phyloP scores from a whole-genome alignment of 2,797 vertebrate species.

The Lepilemur ruficaudatus region DNA sequence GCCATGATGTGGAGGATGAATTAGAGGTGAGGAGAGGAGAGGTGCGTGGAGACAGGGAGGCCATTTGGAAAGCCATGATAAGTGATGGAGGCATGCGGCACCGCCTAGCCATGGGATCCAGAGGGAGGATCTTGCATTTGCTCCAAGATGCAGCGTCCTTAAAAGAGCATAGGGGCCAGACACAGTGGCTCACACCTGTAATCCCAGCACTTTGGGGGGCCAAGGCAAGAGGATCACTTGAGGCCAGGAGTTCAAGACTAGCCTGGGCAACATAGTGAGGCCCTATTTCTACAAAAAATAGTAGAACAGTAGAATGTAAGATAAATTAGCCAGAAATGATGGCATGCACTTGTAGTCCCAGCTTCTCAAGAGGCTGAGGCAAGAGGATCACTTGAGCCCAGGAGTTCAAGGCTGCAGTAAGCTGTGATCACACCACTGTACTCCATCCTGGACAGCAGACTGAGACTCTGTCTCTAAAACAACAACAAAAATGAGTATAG shows the following conservation, averaged over 20 bases:
- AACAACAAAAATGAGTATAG: not conserved
- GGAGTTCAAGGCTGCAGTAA: not conserved
- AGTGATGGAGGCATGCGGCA: not conserved
- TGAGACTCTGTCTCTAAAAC: not conserved
- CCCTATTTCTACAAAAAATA: not conserved
- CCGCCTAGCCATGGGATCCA: too few relatives aligned
- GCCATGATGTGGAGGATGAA: accelerated
- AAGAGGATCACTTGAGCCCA: not conserved
- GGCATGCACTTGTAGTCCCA: not conserved
- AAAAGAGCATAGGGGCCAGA: not conserved
- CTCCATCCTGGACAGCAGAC: not conserved
- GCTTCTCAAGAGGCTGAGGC: not conserved
- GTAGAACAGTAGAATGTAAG: not conserved
- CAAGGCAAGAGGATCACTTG: not conserved
- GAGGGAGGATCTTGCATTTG: not conserved
- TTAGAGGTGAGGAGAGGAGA: not conserved
- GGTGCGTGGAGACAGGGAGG: not conserved
- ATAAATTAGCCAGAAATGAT: not conserved
- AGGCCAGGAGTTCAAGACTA: not conserved
- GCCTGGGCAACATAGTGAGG: not conserved
- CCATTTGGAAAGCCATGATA: not conserved
- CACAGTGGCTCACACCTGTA: not conserved
- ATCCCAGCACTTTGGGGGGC: not conserved
- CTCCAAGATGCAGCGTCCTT: not conserved
- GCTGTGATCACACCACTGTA: not conserved